Evolutionary conservation across 1,140 invertebrate genomes (phyloP).

Genomic region (Aphelenchoides fujianensis): DNA sequence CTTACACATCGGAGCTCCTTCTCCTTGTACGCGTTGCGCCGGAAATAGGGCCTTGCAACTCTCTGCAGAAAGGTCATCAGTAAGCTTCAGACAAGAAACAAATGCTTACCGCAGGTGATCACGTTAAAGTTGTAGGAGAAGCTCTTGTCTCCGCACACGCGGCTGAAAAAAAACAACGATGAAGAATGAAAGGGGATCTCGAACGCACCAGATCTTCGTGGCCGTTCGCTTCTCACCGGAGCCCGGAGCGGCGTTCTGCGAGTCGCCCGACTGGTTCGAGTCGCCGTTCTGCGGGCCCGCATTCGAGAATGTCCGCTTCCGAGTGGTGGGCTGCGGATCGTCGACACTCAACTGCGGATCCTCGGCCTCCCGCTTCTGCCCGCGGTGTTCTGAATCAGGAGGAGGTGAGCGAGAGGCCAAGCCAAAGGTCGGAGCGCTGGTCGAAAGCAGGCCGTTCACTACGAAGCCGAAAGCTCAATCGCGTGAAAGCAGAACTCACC

Average conservation of each 20-base stretch:
- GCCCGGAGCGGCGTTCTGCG: slow-evolving; percentile 22
- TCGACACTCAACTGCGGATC: neutral
- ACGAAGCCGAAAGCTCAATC: no score
- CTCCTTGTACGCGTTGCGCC: slow-evolving; percentile 85
- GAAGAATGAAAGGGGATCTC: neutral
- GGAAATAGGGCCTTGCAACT: slow-evolving; percentile 29
- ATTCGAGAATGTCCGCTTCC: slow-evolving; percentile 40
- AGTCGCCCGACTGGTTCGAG: neutral
- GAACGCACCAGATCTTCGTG: slow-evolving; percentile 67
- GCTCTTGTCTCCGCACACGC: slow-evolving; percentile 84
- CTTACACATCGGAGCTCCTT: slow-evolving; percentile 92
- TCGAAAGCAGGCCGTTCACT: neutral
- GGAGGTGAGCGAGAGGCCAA: neutral
- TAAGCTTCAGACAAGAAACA: neutral
- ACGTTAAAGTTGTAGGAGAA: slow-evolving; percentile 93
- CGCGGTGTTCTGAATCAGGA: neutral
- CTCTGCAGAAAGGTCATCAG: neutral
- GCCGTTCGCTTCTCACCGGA: slow-evolving; percentile 49
- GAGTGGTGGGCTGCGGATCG: neutral
- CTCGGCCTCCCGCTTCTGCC: neutral
- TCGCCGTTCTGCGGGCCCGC: slow-evolving; percentile 4
- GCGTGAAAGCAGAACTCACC: neutral
- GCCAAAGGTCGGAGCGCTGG: neutral
- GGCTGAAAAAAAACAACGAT: slow-evolving; percentile 39
- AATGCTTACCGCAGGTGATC: slow-evolving; percentile 52